Base-by-base conservation (phyloP, 2,113 vertebrate genomes). In the Corydoras maculifer region DNA sequence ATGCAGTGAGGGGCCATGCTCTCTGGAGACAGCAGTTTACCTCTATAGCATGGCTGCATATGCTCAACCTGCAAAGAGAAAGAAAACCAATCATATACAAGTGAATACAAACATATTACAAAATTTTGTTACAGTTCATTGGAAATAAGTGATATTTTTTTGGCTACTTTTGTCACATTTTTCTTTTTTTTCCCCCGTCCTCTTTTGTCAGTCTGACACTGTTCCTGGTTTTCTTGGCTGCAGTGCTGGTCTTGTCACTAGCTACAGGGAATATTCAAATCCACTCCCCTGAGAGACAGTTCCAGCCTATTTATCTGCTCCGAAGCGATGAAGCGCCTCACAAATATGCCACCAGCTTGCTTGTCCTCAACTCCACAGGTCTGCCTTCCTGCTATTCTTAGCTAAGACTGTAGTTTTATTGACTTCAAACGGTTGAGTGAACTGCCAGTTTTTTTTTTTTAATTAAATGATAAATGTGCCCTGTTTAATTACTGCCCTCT, bases 11-110 rank as follows among this genome's bases (percentile, higher is more conserved):
- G 5, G 91, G 63, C 29, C 81, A 78, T 4, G 85, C 88, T 29
- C 92, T 99, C 62, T 99, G 97, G 96, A 89, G 88, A 75, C 94
- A 98, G 85, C 97, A 99, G 87, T 89, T 92, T 77, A 85, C 84
- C 74, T 86, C 91, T 4, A 75, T 96, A 68, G 92, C 93, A 1
- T 93, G 90, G 85, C 87, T 98, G 74, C 97, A 98, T 75, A 88
- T 94, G 76, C 92, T 96, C 18, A 94, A 90, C 67, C 88, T 98
- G 83, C 88, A 86, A 61, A 68, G 94, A 9, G 95, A 98, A 78
- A 91, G 87, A 59, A 97, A 96, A 77, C 93, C 94, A 0, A 83
- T 91, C 12, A 49, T 89, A 29, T 89, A 89, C 84, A 88, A 86
- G 89, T 91, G 77, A 87, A 85, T 62, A 1, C 10, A 58, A n/a